A percentile compares a stretch with the other conserved stretches of the same genome.
Conservation (phyloP, 2,797 vertebrate species). For the Danionella dracula region DNA sequence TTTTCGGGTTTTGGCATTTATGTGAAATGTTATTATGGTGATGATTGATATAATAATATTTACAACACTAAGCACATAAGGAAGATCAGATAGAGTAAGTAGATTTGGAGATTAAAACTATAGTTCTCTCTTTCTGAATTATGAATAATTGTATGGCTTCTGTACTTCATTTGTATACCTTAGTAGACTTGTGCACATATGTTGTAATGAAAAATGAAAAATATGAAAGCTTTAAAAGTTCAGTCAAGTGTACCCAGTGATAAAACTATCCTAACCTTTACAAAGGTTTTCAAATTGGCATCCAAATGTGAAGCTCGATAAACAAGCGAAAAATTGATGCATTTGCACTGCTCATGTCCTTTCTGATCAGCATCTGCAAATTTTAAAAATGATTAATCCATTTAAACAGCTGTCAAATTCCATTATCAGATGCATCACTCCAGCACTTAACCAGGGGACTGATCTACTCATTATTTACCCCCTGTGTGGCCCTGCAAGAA, state of each 20-base stretch:
- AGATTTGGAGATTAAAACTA: no score
- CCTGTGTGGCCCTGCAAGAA: constrained; percentile 4
- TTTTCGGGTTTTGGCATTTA: no score
- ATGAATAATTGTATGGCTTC: no score
- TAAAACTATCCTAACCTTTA: neutral
- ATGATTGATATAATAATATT: no score
- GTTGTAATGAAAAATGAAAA: no score
- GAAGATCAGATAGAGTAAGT: no score
- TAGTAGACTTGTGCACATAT: no score
- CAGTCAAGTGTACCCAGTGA: neutral
- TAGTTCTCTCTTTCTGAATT: no score
- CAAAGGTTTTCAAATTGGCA: neutral
- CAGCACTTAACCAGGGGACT: neutral
- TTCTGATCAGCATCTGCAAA: neutral
- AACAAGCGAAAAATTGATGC: neutral
- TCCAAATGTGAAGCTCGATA: neutral
- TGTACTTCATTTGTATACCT: no score
- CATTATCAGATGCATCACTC: constrained; percentile 6
- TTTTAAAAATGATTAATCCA: constrained; percentile 7
- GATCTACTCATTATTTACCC: neutral
- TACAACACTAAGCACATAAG: no score
- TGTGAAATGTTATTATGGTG: no score
- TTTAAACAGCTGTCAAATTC: neutral
- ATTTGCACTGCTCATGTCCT: neutral
- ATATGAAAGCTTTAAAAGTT: neutral